Evolutionary conservation across 2,113 vertebrate species (phyloP).

Genomic region (Oplegnathus fasciatus): DNA sequence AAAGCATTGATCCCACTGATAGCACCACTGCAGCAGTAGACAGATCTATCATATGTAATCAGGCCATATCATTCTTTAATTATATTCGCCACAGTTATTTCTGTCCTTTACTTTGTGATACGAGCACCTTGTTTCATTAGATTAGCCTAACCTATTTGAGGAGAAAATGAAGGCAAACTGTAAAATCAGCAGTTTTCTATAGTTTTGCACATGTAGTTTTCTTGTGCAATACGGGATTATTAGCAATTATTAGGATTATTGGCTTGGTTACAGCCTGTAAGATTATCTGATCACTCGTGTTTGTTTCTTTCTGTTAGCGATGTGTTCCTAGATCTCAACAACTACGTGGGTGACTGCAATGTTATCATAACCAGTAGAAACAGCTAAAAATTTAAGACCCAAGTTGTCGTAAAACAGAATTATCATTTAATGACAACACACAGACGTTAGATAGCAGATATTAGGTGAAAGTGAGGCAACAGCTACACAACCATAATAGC

Average conservation of each 20-base stretch:
- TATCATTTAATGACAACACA: neutral
- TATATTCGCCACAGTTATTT: neutral
- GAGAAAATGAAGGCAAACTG: too few species aligned
- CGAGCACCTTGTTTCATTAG: neutral
- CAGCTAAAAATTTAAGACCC: neutral
- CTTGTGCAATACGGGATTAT: too few species aligned
- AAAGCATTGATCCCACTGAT: too few species aligned
- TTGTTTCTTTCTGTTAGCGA: neutral
- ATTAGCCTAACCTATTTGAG: too few species aligned
- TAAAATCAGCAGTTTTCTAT: neutral
- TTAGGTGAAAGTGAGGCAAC: neutral
- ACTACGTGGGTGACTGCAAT: neutral
- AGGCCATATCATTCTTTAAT: slow-evolving; percentile 1
- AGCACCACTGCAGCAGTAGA: neutral
- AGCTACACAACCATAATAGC: neutral
- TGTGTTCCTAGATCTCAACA: neutral
- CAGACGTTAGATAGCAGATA: neutral
- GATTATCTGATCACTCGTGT: neutral
- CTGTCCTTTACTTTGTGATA: neutral
- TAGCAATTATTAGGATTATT: neutral
- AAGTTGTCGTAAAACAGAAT: neutral
- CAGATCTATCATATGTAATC: neutral
- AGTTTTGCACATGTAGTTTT: neutral
- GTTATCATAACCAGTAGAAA: neutral
- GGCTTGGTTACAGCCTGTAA: neutral